A percentile compares a stretch with the other conserved stretches of the same genome.
These are phyloP conservation scores for Austrolebias charrua DNA, from an alignment of 2,797 vertebrate genomes.

Conservation along the genomic window DNA sequence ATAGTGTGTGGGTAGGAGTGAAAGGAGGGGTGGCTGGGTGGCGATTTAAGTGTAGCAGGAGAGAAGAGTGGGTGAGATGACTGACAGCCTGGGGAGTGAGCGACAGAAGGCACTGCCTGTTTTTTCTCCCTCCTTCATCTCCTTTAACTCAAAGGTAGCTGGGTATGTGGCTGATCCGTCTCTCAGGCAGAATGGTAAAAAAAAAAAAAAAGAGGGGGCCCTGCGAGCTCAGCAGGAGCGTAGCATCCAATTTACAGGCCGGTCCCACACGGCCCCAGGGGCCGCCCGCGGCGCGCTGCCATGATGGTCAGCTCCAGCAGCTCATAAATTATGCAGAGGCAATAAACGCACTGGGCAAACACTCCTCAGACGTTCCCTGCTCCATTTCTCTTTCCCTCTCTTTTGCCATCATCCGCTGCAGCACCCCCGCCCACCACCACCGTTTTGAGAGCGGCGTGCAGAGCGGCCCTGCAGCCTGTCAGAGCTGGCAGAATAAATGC, in stretches of 20 bases:
- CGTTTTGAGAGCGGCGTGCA: slow-evolving; percentile 67
- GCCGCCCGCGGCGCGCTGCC: slow-evolving; percentile 87
- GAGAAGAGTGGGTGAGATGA: slow-evolving; percentile 71
- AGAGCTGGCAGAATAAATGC: slow-evolving; percentile 61
- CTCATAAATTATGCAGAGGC: slow-evolving; percentile 96
- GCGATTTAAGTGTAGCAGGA: slow-evolving; percentile 79
- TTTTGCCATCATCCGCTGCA: slow-evolving; percentile 42
- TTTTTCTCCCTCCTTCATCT: slow-evolving; percentile 25
- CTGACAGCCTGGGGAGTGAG: slow-evolving; percentile 83
- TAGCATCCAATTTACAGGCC: slow-evolving; percentile 95
- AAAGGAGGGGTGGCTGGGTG: slow-evolving; percentile 51
- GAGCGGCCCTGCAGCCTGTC: slow-evolving; percentile 64
- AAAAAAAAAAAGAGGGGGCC: slow-evolving; percentile 69
- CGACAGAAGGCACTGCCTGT: slow-evolving; percentile 72
- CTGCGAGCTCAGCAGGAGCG: slow-evolving; percentile 86
- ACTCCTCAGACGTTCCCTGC: slow-evolving; percentile 76
- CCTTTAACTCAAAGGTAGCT: slow-evolving; percentile 77
- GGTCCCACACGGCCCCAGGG: slow-evolving; percentile 85
- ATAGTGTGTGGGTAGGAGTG: slow-evolving; percentile 38
- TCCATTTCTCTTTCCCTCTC: slow-evolving; percentile 54
- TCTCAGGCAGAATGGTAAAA: slow-evolving; percentile 80
- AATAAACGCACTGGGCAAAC: slow-evolving; percentile 93
- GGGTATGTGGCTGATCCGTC: slow-evolving; percentile 79
- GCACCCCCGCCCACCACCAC: slow-evolving; percentile 66
- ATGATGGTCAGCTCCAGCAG: slow-evolving; percentile 88